Evolutionary conservation across 2,888 invertebrate species (phyloP).

Genomic region (Prosopocoilus inquinatus): DNA sequence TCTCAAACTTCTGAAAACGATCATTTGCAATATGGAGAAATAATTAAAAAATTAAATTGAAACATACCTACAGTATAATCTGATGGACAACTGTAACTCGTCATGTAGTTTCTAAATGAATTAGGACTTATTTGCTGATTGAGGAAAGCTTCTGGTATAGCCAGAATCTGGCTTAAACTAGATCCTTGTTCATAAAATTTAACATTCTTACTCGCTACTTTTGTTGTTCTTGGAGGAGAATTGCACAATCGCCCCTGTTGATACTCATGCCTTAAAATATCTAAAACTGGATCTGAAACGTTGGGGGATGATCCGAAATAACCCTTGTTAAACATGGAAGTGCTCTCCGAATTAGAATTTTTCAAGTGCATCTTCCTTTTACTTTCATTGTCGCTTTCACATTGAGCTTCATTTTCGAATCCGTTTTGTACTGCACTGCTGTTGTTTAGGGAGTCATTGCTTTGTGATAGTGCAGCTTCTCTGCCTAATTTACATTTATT

Average conservation of each 20-base stretch:
- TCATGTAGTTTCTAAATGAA: constrained; percentile 23
- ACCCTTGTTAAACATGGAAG: constrained; percentile 11
- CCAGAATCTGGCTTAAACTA: constrained; percentile 45
- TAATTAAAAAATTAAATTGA: neutral
- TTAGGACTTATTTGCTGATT: constrained; percentile 38
- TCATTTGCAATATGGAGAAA: neutral
- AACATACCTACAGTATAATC: constrained; percentile 16
- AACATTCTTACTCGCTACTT: constrained; percentile 4
- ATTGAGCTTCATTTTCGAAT: no score
- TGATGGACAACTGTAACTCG: constrained; percentile 14
- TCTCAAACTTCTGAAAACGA: no score
- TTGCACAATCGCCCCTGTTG: constrained; percentile 28
- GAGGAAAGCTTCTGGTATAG: constrained; percentile 46
- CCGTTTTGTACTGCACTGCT: no score
- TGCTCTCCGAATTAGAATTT: constrained; percentile 8
- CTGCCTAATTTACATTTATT: neutral
- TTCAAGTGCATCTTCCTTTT: no score
- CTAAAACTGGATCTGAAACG: constrained; percentile 41
- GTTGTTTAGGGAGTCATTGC: no score
- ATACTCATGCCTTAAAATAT: constrained; percentile 31
- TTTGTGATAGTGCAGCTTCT: neutral
- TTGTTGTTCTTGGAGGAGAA: constrained; percentile 23
- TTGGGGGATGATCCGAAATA: constrained; percentile 33
- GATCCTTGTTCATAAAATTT: constrained; percentile 26
- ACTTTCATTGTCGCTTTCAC: no score